Base-by-base conservation (phyloP, 2,113 vertebrate genomes). In the Enhydra lutris region DNA sequence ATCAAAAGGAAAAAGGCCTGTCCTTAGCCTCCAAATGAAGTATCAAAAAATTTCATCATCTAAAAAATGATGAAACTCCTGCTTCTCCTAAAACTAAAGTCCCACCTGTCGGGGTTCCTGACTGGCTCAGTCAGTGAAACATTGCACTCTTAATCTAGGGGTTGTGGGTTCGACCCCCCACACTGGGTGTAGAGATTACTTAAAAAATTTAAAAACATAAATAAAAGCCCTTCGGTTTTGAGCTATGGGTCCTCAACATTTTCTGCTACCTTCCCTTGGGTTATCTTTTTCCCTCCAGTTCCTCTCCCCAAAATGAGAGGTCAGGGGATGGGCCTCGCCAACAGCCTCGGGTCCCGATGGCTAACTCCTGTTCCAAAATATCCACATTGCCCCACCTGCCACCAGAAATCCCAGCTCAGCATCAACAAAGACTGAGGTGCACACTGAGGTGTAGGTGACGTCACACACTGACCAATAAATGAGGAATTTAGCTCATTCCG, bases 401-500 rank as follows among this genome's bases (percentile, higher is more conserved):
- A 23, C 52, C 61, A 34, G 6, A 55, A 87, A 91, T 13, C 73
- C 65, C n/a, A 2, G 7, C 39, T 23, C 87, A 26, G 42, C 23
- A 21, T 21, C 24, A 7, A 45, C 9, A 21, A 52, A 52, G 78
- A 10, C 4, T 3, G 14, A 65, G 61, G 82, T 23, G 2, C 78
- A 24, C 2, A 29, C 36, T 31, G 6, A 12, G 36, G 29, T 21
- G 6, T 2, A 11, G 45, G 39, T 1, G 3, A 3, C 3, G 13
- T 45, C 74, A 36, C 6, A 1, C 34, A 42, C 26, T 20, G 34
- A 50, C 55, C 26, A 34, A 13, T 4, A 34, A 31, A 4, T 8
- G 21, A 55, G 34, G 34, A 17, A 47, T n/a, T 13, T 9, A 6
- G 12, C 10, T 65, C n/a, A 6, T 3, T 36, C 57, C 81, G 61